Evolutionary conservation across 2,888 invertebrate species (phyloP).

Genomic region (Cephus pygmeus): DNA sequence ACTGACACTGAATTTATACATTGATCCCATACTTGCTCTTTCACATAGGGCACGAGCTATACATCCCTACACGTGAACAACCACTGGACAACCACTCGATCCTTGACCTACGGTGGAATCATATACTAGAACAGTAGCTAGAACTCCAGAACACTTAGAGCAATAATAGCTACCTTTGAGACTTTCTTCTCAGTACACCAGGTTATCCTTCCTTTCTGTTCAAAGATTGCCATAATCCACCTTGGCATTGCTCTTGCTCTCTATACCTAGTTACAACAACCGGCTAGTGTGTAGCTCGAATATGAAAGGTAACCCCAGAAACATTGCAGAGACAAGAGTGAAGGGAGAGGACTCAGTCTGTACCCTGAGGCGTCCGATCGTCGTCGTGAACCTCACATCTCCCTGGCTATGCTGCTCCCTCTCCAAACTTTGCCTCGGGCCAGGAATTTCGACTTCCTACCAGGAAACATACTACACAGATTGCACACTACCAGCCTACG

Average conservation of each 20-base stretch:
- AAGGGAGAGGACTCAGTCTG: neutral
- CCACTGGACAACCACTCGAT: neutral
- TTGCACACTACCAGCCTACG: neutral
- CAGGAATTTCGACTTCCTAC: neutral
- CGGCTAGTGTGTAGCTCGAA: neutral
- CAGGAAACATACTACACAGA: neutral
- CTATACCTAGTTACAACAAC: neutral
- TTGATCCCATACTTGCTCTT: neutral
- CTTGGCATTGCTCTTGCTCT: neutral
- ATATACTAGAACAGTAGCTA: neutral
- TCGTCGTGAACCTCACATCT: neutral
- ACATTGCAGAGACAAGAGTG: neutral
- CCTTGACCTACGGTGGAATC: neutral
- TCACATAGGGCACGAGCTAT: neutral
- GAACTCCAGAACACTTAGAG: neutral
- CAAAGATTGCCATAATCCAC: neutral
- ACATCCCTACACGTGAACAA: neutral
- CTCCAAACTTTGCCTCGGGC: neutral
- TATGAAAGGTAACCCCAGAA: neutral
- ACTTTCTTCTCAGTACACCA: neutral
- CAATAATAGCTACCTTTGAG: neutral
- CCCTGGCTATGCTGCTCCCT: neutral
- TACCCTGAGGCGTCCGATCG: neutral
- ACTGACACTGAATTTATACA: slow-evolving; percentile 61
- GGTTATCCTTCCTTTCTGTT: neutral